Base-by-base conservation (phyloP, 2,797 vertebrate genomes). In the Pangasius mekongensis region DNA sequence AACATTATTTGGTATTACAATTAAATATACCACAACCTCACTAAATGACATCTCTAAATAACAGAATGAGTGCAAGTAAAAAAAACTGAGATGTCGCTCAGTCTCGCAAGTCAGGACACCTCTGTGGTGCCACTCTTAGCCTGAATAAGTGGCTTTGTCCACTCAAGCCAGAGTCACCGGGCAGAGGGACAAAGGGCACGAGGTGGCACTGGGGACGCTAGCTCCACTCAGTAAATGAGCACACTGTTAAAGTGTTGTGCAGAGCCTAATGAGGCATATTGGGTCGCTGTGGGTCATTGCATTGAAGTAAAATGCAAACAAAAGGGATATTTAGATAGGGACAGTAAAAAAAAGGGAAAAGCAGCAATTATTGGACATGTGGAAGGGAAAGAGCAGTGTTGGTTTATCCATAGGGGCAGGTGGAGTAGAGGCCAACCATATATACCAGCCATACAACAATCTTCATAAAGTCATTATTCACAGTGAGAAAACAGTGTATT, bases 81-180 rank as follows among this genome's bases (percentile, higher is more conserved):
- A 43, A 74, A 74, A 49, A 62, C n/a, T 52, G 43, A 52, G 62
- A 83, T 83, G 62, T 83, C 11, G 62, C 49, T 91, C 86, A 86
- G 77, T 39, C 87, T 86, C 52, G 7, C 39, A 22, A 83, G 49
- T 64, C 33, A 77, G 83, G 52, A 86, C 8, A 18, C 47, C 58
- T 74, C 60, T 90, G 84, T 89, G 85, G 74, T 67, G 76, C 39
- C 77, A 74, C 52, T 84, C 9, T 3, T 36, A 52, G 56, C 54
- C 87, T 92, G 84, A 92, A 92, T 90, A 69, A 74, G 86, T 43
- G 36, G 49, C 90, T 90, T 91, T 93, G 91, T 91, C 78, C 24
- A 43, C 18, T 85, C 13, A 83, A 83, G 71, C 71, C 87, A 82
- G 89, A 86, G 87, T 49, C 78, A 90, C 22, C 27, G 43, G 30